Evolutionary conservation across 2,797 vertebrate species (phyloP).

Genomic region (Poecilia picta): DNA sequence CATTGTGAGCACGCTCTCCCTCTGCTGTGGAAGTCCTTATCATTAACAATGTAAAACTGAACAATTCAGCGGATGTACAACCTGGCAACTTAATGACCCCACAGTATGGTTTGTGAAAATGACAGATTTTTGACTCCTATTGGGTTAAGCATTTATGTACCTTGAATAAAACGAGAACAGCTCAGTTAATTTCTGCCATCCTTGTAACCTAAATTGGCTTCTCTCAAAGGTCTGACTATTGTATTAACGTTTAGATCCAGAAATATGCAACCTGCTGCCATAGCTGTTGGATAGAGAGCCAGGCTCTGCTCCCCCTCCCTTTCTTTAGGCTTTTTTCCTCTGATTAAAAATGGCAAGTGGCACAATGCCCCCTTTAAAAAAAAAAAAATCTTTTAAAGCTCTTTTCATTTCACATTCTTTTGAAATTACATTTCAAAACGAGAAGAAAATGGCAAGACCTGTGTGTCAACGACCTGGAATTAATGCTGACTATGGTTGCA

Average conservation of each 20-base stretch:
- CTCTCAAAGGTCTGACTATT: not conserved
- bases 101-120: not conserved
- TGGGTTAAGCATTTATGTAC: not conserved
- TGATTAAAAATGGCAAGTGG: constrained; percentile 80
- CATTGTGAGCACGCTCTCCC: constrained; percentile 27
- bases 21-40: constrained; percentile 17
- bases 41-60: constrained; percentile 37
- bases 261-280: constrained; percentile 35
- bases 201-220: not conserved
- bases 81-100: not conserved
- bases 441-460: constrained; percentile 55
- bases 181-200: not conserved
- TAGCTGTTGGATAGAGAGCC: constrained; percentile 40
- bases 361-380: constrained; percentile 68
- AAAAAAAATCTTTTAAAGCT: constrained; percentile 38
- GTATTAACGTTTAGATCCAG: constrained; percentile 18
- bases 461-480: constrained; percentile 39
- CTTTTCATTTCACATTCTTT: constrained; percentile 73
- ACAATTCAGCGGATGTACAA: not conserved
- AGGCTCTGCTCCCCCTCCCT: constrained; percentile 33
- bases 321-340: constrained; percentile 37
- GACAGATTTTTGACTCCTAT: not conserved
- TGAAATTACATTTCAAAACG: constrained; percentile 48
- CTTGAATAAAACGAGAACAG: not conserved
- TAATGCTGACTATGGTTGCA: constrained; percentile 31